These are phyloP conservation scores for Chondrilla cf. caribensis DNA, from an alignment of 37 sponge, comb jelly and placozoan genomes.

Conservation along the genomic window DNA sequence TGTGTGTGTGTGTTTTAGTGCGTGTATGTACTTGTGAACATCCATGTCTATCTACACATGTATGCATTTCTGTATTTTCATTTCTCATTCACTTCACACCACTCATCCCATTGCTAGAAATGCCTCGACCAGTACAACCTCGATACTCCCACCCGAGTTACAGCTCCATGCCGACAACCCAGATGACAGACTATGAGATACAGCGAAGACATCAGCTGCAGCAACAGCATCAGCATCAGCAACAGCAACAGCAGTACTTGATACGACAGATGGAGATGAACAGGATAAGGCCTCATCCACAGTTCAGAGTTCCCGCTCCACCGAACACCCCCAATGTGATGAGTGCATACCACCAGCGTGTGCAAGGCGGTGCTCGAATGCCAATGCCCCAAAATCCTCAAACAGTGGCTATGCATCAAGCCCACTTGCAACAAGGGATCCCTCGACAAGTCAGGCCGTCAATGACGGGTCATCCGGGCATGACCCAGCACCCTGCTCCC, in stretches of 20 bases:
- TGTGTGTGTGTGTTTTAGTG: neutral
- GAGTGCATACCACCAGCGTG: neutral
- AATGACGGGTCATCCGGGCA: neutral
- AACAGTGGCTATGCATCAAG: neutral
- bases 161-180: neutral
- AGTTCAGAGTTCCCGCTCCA: neutral
- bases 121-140: too few relatives aligned
- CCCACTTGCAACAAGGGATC: neutral
- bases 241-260: neutral
- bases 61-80: neutral
- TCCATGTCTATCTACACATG: neutral
- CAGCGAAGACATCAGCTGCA: neutral
- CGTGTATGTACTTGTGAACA: neutral
- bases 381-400: neutral
- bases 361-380: neutral
- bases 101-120: too few relatives aligned
- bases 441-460: neutral
- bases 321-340: neutral
- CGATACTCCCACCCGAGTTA: too few relatives aligned
- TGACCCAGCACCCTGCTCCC: neutral
- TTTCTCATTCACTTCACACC: too few relatives aligned
- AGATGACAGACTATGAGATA: neutral
- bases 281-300: too few relatives aligned
- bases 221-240: slow-evolving; percentile 2
- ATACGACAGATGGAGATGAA: neutral